phyloP scores from a whole-genome alignment of 2,888 invertebrate genomes.

The Xylota segnis region DNA sequence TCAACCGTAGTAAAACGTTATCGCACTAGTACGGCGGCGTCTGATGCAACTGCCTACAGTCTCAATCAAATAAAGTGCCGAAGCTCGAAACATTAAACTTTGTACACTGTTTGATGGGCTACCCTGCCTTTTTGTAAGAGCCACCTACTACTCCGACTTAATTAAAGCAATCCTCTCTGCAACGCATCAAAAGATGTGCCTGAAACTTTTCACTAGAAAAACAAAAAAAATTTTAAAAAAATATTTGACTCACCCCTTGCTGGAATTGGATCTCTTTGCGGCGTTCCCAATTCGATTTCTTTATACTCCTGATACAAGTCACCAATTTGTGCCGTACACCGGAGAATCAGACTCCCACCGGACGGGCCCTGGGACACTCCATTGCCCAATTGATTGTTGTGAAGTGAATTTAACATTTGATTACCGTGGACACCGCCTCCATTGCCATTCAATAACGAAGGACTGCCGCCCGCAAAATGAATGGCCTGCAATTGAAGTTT shows the following conservation, averaged over 20 bases:
- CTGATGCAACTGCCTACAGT: no score
- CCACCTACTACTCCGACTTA: background rate
- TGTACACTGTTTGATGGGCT: no score
- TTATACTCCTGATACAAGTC: constrained; percentile 89
- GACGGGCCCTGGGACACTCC: constrained; percentile 81
- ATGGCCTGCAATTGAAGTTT: constrained; percentile 83
- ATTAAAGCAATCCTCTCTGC: background rate
- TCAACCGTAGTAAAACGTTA: no score
- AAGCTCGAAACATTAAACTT: no score
- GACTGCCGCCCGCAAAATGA: constrained; percentile 82
- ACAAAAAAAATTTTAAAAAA: background rate
- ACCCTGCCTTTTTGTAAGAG: no score
- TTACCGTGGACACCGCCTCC: constrained; percentile 75
- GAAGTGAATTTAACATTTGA: constrained; percentile 80
- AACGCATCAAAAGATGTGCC: no score
- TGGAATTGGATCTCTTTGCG: constrained; percentile 91
- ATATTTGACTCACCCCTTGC: constrained; percentile 88
- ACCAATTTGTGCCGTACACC: constrained; percentile 89
- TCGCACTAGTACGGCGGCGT: no score
- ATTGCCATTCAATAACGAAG: constrained; percentile 78
- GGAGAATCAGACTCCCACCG: constrained; percentile 88
- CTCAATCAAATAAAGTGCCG: no score
- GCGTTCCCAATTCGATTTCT: constrained; percentile 89
- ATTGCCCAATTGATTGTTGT: constrained; percentile 70
- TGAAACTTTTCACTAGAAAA: background rate